Base-by-base conservation (phyloP, 2,113 vertebrate species). In the Trichechus manatus region DNA sequence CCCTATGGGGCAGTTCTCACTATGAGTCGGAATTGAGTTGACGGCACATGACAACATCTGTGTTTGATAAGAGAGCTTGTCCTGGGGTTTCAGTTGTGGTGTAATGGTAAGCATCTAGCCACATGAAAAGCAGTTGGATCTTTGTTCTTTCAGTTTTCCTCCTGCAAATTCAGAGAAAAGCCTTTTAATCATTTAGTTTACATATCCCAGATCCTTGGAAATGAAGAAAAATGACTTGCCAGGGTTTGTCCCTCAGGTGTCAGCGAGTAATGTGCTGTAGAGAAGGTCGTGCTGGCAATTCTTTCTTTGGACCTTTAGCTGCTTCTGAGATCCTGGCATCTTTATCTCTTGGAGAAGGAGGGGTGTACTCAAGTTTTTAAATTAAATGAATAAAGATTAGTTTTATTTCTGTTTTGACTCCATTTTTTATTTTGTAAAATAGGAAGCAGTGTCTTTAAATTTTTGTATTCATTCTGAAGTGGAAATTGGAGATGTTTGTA, bases 171-270 rank as follows among this genome's bases (percentile, higher is more conserved):
- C 80, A 68, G 84, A 97, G 77, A 95, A 87, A 90, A 74, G 86
- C 66, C 95, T 96, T 98, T 94, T 97, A 94, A 88, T 97, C 93
- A 96, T 70, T 94, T 50, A 29, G 61, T 91, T 97, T 95, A 96
- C 33, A 78, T 87, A 85, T 87, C 77, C 75, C 59, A 89, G 93
- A 89, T 87, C 87, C 70, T 95, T 97, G 93, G 89, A 91, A 61
- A 77, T 91, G 59, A 82, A 22, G 88, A 63, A 83, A 44, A 72
- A 42, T 64, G 68, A 31, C 59, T 59, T 94, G 89, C 70, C 84
- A 96, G 89, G 39, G 44, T 93, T 85, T 66, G 50, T 39, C 39
- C 84, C 20, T 93, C 75, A 84, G 53, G 59, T 13, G 78, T 72
- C 14, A 39, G 93, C 1, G 0, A 61, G 82, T 59, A 79, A 27